phyloP scores from a whole-genome alignment of 2,113 vertebrate species.

The Ginglymostoma cirratum region DNA sequence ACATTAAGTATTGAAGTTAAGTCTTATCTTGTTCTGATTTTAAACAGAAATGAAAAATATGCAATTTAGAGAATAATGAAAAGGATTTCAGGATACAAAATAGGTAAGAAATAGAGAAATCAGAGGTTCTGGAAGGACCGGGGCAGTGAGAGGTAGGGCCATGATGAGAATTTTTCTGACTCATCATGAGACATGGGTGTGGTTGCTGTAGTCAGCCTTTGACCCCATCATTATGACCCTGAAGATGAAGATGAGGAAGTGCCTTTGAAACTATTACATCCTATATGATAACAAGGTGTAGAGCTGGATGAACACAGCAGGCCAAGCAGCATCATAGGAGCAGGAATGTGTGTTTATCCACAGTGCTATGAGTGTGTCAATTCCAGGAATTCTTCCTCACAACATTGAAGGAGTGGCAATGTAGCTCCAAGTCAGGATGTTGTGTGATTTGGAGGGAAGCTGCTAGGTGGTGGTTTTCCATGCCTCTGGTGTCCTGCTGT shows the following conservation, averaged over 20 bases:
- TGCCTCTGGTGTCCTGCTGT: background rate
- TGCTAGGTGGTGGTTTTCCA: background rate
- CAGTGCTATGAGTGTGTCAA: background rate
- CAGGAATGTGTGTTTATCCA: background rate
- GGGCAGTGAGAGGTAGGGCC: background rate
- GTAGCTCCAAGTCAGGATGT: background rate
- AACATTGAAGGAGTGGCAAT: background rate
- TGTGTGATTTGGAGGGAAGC: background rate
- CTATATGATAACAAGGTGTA: no score
- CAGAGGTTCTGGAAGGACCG: background rate
- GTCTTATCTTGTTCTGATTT: background rate
- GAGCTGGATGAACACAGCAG: no score
- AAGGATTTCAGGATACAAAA: background rate
- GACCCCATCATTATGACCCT: no score
- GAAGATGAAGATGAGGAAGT: background rate
- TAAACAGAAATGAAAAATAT: background rate
- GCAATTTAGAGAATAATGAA: background rate
- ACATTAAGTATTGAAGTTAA: background rate
- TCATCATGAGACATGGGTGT: background rate
- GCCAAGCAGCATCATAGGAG: no score
- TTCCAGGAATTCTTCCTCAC: background rate
- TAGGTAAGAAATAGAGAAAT: background rate
- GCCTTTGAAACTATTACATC: background rate
- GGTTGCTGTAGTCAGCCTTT: background rate
- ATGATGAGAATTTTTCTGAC: background rate